phyloP scores from a whole-genome alignment of 2,888 invertebrate species.

The Dexiosoma caninum region DNA sequence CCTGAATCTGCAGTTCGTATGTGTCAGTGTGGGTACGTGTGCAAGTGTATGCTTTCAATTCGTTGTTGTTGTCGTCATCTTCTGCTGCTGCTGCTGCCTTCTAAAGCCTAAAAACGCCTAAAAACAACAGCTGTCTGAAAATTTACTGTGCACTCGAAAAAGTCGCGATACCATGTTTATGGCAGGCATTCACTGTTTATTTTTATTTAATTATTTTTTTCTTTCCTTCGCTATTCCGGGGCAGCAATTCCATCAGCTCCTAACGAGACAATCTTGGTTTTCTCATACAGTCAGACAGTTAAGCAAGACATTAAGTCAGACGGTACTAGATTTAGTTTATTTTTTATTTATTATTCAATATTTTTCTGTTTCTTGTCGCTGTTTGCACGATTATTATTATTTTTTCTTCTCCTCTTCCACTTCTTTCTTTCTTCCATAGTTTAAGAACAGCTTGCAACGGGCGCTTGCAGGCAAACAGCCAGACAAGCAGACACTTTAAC shows the following conservation, averaged over 20 bases:
- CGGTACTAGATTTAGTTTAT: slow-evolving; percentile 41
- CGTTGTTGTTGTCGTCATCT: slow-evolving; percentile 19
- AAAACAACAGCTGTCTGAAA: slow-evolving; percentile 54
- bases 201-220: background rate
- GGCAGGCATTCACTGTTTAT: slow-evolving; percentile 28
- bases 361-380: background rate
- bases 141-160: slow-evolving; percentile 59
- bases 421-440: slow-evolving; percentile 7
- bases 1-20: slow-evolving; percentile 45
- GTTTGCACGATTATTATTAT: background rate
- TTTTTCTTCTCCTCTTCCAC: slow-evolving; percentile 5
- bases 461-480: slow-evolving; percentile 63
- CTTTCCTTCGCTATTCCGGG: slow-evolving; percentile 16
- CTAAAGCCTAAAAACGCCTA: slow-evolving; percentile 19
- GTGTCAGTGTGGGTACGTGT: background rate
- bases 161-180: slow-evolving; percentile 57
- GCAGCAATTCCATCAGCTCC: slow-evolving; percentile 45
- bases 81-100: slow-evolving; percentile 16
- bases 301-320: slow-evolving; percentile 54
- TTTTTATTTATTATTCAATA: slow-evolving; percentile 12
- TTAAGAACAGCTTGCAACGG: slow-evolving; percentile 61
- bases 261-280: slow-evolving; percentile 48
- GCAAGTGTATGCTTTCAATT: slow-evolving; percentile 1
- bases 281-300: slow-evolving; percentile 46
- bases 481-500: slow-evolving; percentile 61